These are phyloP conservation scores for Heliconius ethilla DNA, from an alignment of 2,888 invertebrate species.

Conservation along the genomic window DNA sequence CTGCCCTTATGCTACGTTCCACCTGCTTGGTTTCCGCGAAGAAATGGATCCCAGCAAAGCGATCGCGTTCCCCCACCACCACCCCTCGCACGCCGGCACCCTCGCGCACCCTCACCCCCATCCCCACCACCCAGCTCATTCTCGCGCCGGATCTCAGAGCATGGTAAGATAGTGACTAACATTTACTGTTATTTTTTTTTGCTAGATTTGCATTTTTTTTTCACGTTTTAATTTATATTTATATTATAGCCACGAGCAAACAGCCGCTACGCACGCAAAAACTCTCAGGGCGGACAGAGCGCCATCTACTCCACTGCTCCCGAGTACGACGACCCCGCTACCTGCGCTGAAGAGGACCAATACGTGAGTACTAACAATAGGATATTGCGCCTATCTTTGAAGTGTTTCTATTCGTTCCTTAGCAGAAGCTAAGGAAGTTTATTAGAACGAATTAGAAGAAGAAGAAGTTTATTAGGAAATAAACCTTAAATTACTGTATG, in stretches of 20 bases:
- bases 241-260: conserved; percentile 83
- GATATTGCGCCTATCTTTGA: background rate
- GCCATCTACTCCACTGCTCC: conserved; percentile 92
- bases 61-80: conserved; percentile 93
- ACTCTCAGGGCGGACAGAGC: conserved; percentile 91
- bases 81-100: conserved; percentile 89
- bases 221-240: no score
- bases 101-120: conserved; percentile 90
- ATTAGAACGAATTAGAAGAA: no score
- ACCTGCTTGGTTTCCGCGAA: conserved; percentile 95
- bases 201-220: no score
- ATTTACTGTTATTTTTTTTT: no score
- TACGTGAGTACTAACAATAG: conserved; percentile 80
- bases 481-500: no score
- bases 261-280: conserved; percentile 85
- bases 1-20: conserved; percentile 98
- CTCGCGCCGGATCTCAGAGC: conserved; percentile 93
- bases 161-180: conserved; percentile 84
- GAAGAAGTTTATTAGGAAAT: no score
- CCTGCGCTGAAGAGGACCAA: conserved; percentile 95
- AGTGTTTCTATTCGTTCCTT: no score
- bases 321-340: conserved; percentile 96
- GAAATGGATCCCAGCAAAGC: conserved; percentile 97
- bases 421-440: no score
- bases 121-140: conserved; percentile 88